Evolutionary conservation across 2,888 invertebrate species (phyloP), one percentile per base, ranked within the genome.

Genomic region (Pristionchus maxplancki): DNA sequence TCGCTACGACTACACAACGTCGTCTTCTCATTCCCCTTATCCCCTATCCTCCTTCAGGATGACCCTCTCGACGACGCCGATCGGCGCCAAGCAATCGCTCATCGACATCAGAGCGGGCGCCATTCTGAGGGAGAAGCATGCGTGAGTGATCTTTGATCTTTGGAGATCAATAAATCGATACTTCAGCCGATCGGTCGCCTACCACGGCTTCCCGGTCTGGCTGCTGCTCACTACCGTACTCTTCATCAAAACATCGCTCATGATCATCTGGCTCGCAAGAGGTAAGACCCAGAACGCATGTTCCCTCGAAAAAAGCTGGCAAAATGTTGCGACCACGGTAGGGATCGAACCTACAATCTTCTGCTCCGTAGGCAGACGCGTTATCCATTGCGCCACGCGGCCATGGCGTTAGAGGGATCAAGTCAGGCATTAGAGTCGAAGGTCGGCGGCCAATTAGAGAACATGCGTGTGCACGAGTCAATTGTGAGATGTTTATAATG

Each of bases 341-440:
- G 87, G 87, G 87, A 87, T 94, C 94, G 94, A 94, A 94, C 93
- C 94, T 94, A 91, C 93, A 94, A 94, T 94, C 94, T 94, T 93
- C 94, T 92, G 93, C 91, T 94, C 92, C 94, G 94, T 94, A 94
- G 94, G 91, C 93, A 91, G 94, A 94, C 94, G 94, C 93, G 89
- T 90, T 90, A 89, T 90, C 90, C 90, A 90, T 90, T 90, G 89
- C 89, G 90, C 90, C 89, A 90, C 89, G 62, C 89, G 88, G 88
- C 88, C 89, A 87, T 83, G 82, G 0, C 3, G 1, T 1, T 0
- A 3, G 4, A 0, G 8, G 8, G 6, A 15, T 64, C 31, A 64
- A 64, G 64, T 20, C 64, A 1, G 1, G 15, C 34, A 15, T 15
- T 64, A 64, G 64, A 31, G 8, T 31, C 31, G 13, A 4, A 3